Evolutionary conservation across 2,797 vertebrate species (phyloP), one percentile per base, ranked within the genome.

Genomic region (Margarornis squamiger): DNA sequence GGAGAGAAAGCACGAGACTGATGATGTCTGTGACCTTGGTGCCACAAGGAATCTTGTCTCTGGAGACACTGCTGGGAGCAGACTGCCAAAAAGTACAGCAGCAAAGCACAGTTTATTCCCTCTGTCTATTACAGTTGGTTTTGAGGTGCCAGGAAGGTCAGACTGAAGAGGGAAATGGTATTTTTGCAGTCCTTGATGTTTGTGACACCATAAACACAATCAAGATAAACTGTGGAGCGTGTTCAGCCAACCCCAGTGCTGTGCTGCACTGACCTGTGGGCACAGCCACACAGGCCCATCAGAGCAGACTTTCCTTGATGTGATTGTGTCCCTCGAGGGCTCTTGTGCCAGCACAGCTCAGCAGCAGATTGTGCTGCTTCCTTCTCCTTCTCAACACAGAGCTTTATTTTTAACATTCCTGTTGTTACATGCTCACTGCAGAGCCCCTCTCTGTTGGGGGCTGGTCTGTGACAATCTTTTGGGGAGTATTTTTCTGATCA

Each of bases 11-110:
- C 43, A 54, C 5, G 9, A 76, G 90, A 23, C 67, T 63, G 74
- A 11, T 82, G 87, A 46, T 70, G 75, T 32, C 48, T 80, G 39
- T 94, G 95, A 90, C 88, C 90, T 95, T 95, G 82, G 32, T 95
- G 67, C 71, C 72, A 66, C 46, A 34, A 54, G 32, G 48, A 70
- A 45, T 66, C 43, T 58, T 72, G 46, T 87, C 87, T 83, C 71
- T 58, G 61, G 68, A 59, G 79, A 38, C 1, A 0, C 19, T 65
- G 62, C 74, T 87, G 78, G 62, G 46, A 85, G 55, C 23, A 73
- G 36, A 6, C 67, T 87, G 19, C 34, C 63, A 43, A 21, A 55
- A 87, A 67, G 7, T 52, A 11, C 2, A 5, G 62, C 45, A 72
- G 6, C 52, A 36, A 57, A 91, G 58, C 66, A 6, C 38, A 72